Evolutionary conservation across 2,888 invertebrate species (phyloP), one percentile per base, ranked within the genome.

Genomic region (Tromatobia lineatoria): DNA sequence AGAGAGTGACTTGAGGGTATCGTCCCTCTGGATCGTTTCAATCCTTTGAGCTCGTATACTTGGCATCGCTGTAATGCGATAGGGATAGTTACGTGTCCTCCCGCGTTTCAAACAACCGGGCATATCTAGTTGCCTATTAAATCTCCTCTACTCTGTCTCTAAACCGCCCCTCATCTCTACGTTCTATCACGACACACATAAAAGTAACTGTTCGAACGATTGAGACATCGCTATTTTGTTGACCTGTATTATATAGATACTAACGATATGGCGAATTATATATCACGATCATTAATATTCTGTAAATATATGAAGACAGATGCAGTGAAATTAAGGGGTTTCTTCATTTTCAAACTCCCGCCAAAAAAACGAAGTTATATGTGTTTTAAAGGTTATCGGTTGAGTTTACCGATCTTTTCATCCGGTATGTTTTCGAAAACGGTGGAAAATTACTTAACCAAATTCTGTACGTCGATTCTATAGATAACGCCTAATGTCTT

Each of bases 221-320:
- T 29, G 45, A 34, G 64, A 70, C 61, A 64, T 75, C 45, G 54
- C 42, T 57, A 57, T 73, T 73, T 76, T 76, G 70, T 81, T 77
- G 59, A 77, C 20, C 45, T 77, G 77, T 77, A 77, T 71, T 82
- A 75, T 80, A 80, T 80, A 74, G 74, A 75, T 61, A 57, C 80
- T 69, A 71, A 81, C 64, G 64, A 71, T 66, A 64, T 54, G 64
- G 50, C 50, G 61, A 64, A 52, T 64, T 70, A 66, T 71, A 52
- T 66, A 61, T 54, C 66, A 80, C 75, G 69, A 61, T 70, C 52
- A 45, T 64, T 50, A 74, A 74, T 90, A 89, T 90, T 88, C 87
- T 91, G 91, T 91, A 91, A 91, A 91, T 91, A 91, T 89, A 91
- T 73, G 61, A 82, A 89, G 86, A 89, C 87, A 88, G 89, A 88